Conservation (phyloP, 2,113 vertebrate genomes). For the Cynocephalus volans region DNA sequence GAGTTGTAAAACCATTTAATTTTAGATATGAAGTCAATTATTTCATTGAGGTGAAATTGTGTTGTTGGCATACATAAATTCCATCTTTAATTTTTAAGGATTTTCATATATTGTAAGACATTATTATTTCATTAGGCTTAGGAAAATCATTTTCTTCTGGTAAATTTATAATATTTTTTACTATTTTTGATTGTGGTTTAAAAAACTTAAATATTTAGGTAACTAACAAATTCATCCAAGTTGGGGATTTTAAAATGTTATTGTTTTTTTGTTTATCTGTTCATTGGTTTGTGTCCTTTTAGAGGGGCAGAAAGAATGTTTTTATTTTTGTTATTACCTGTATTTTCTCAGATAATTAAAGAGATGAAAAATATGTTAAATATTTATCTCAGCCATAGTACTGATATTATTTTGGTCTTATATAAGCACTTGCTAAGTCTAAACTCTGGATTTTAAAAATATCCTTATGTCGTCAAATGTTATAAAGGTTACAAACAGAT, state of each 20-base stretch:
- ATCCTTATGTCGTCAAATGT: not conserved
- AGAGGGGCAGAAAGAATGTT: not conserved
- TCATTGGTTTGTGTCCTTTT: not conserved
- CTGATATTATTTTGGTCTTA: not conserved
- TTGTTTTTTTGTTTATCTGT: not conserved
- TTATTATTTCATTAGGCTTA: not conserved
- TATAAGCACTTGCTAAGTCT: not conserved
- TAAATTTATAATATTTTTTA: not conserved
- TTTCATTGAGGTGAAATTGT: not conserved
- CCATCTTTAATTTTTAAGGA: not conserved
- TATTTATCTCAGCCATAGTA: not conserved
- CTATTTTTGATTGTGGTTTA: not conserved
- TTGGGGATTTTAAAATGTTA: not conserved
- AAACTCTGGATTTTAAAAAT: not conserved
- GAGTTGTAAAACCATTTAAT: not conserved
- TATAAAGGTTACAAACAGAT: not conserved
- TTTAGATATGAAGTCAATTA: not conserved
- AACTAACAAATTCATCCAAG: not conserved
- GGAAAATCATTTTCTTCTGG: not conserved
- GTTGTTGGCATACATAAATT: not conserved
- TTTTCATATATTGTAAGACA: not conserved
- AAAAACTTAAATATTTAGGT: not conserved
- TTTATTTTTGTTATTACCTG: too few species aligned
- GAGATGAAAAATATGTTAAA: not conserved
- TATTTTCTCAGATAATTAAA: not conserved